Conservation (phyloP, 2,888 invertebrate species). For the Thumatha senex region DNA sequence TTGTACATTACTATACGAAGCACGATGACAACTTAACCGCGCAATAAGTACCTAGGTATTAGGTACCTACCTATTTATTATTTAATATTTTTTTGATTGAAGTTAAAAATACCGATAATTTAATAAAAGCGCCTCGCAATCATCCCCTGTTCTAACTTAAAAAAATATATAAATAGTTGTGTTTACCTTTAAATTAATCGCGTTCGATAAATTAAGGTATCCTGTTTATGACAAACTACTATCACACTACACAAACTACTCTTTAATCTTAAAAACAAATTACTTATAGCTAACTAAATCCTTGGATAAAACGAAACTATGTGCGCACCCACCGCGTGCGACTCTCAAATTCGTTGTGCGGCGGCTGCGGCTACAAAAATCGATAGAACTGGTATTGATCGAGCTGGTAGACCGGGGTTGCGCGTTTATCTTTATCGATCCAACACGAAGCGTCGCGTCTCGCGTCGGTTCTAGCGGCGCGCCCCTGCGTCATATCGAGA, state of each 20-base stretch:
- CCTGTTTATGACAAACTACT: conserved; percentile 10
- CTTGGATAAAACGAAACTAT: conserved; percentile 37
- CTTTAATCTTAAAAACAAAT: conserved; percentile 6
- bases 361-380: conserved; percentile 87
- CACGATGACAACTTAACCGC: too few species aligned
- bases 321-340: conserved; percentile 81
- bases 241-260: conserved; percentile 12
- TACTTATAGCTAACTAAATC: conserved; percentile 9
- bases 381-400: conserved; percentile 90
- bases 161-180: background rate
- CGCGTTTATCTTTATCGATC: conserved; percentile 91
- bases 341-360: conserved; percentile 76
- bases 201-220: conserved; percentile 11
- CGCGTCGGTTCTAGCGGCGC: conserved; percentile 37
- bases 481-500: conserved; percentile 66
- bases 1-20: too few species aligned
- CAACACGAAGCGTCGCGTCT: conserved; percentile 55
- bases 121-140: background rate
- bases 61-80: too few species aligned
- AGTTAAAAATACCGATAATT: too few species aligned
- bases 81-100: too few species aligned
- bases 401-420: conserved; percentile 86
- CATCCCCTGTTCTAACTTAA: background rate
- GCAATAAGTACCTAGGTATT: too few species aligned
- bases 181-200: conserved; percentile 28